Conservation (phyloP, 2,888 invertebrate species). For the Drosophila pegasa region DNA sequence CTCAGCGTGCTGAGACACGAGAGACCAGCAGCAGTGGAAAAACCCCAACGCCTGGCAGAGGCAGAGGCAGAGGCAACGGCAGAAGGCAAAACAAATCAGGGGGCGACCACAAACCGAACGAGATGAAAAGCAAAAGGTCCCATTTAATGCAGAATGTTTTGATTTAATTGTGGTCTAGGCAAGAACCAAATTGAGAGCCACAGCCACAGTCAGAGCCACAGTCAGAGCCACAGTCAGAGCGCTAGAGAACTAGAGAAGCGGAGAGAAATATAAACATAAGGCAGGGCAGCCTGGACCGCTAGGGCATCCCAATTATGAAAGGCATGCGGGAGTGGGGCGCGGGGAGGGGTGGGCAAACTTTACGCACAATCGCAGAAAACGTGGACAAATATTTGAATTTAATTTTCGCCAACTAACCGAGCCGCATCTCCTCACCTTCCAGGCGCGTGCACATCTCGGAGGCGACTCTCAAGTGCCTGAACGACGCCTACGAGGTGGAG, state of each 20-base stretch:
- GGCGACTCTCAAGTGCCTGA: constrained; percentile 93
- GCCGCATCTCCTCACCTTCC: not conserved
- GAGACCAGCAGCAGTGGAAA: constrained; percentile 32
- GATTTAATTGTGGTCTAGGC: constrained; percentile 75
- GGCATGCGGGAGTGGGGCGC: constrained; percentile 14
- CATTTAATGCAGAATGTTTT: constrained; percentile 74
- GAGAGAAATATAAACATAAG: constrained; percentile 24
- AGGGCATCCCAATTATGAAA: constrained; percentile 66
- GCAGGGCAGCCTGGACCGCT: constrained; percentile 14
- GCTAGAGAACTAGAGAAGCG: constrained; percentile 22
- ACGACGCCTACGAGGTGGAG: constrained; percentile 96
- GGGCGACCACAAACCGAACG: constrained; percentile 47
- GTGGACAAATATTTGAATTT: constrained; percentile 77
- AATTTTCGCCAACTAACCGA: constrained; percentile 69
- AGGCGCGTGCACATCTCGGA: constrained; percentile 98
- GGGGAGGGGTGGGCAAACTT: constrained; percentile 26
- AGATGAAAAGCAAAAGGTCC: constrained; percentile 55
- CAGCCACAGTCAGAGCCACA: constrained; percentile 6
- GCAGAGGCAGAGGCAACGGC: constrained; percentile 11
- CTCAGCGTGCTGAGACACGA: constrained; percentile 62
- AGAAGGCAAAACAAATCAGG: constrained; percentile 24
- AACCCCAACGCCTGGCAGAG: constrained; percentile 10
- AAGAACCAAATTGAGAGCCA: constrained; percentile 1
- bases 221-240: constrained; percentile 9
- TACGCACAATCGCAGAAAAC: constrained; percentile 65